These are phyloP conservation scores for Oreotragus oreotragus DNA, from an alignment of 2,113 vertebrate species.

Conservation along the genomic window DNA sequence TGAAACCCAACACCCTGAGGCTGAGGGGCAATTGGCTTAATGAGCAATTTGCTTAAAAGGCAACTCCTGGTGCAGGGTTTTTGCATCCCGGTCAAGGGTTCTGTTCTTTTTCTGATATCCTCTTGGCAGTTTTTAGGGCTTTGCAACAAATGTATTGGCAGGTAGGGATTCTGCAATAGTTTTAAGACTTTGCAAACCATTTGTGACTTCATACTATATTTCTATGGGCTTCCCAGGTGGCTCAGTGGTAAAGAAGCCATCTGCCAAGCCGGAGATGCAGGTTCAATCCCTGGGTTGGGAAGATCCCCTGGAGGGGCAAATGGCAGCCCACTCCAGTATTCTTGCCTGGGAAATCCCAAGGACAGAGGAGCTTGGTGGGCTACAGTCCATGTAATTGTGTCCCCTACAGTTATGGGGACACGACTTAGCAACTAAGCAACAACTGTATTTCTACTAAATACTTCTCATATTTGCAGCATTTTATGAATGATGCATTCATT, in stretches of 20 bases:
- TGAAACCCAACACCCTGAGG: not conserved
- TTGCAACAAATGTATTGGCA: not conserved
- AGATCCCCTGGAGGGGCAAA: not conserved
- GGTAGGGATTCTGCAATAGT: not conserved
- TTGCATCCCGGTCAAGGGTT: not conserved
- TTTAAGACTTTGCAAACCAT: not conserved
- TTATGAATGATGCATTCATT: not conserved
- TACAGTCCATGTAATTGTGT: not conserved
- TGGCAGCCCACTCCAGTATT: not conserved
- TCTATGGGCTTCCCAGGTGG: not conserved
- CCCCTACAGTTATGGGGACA: not conserved
- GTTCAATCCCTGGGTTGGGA: not conserved
- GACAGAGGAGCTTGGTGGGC: not conserved
- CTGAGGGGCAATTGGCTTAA: not conserved
- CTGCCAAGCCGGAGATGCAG: not conserved
- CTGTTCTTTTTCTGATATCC: not conserved
- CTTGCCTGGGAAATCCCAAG: not conserved
- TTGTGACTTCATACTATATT: not conserved
- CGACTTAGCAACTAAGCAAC: not conserved
- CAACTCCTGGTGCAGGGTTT: not conserved
- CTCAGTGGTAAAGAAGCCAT: not conserved
- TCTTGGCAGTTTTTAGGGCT: not conserved
- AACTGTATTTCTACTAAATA: not conserved
- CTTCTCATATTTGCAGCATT: not conserved
- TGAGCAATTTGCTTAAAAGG: not conserved